phyloP scores from a whole-genome alignment of 2,113 vertebrate genomes.

The Dolichallabes microphthalmus region DNA sequence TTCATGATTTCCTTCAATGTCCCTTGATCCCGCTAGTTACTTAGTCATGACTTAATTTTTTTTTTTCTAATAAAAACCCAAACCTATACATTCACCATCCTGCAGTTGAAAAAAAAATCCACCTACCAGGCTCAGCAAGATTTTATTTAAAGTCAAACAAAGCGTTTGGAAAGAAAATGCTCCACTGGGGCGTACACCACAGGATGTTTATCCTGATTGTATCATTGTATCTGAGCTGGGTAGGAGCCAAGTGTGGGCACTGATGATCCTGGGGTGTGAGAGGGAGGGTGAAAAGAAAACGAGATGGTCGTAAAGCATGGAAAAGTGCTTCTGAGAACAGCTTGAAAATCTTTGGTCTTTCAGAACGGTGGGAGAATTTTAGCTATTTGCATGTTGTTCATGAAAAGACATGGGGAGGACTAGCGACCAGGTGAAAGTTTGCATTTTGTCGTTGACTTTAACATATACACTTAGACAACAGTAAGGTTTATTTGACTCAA shows the following conservation, averaged over 20 bases:
- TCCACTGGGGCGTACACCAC: neutral
- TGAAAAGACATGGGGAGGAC: neutral
- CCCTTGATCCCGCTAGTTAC: neutral
- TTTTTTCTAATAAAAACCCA: neutral
- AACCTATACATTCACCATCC: neutral
- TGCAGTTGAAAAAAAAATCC: neutral
- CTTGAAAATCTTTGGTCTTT: neutral
- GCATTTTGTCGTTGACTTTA: neutral
- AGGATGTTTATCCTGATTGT: slow-evolving; percentile 14
- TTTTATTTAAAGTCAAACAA: neutral
- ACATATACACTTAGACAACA: neutral
- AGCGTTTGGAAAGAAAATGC: neutral
- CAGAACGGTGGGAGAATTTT: neutral
- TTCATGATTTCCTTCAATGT: neutral
- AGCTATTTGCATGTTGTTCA: neutral
- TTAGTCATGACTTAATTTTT: neutral
- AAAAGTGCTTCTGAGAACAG: neutral
- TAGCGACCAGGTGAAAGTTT: neutral
- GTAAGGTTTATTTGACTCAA: neutral
- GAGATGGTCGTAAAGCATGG: neutral
- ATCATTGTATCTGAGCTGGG: neutral
- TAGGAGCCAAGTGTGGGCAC: neutral
- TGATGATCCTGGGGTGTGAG: neutral
- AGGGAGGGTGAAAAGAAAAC: neutral
- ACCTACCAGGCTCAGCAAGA: neutral